These are phyloP conservation scores for Venustaconcha ellipsiformis DNA, from an alignment of 1,140 invertebrate genomes.

Conservation along the genomic window DNA sequence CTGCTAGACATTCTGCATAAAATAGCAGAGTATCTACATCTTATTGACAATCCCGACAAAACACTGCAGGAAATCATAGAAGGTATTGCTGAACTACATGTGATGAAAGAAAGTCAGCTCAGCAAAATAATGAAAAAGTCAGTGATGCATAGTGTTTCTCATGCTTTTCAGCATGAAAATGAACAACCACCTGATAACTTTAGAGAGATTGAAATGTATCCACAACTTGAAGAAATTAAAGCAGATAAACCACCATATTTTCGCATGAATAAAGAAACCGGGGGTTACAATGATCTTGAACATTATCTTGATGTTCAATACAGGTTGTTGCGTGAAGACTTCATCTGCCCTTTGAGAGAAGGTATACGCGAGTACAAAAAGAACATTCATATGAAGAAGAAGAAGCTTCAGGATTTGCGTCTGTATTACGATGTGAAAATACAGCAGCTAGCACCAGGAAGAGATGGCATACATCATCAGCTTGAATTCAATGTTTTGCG, in stretches of 20 bases:
- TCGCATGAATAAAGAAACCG: conserved; percentile 74
- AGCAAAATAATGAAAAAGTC: no score
- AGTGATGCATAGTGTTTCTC: no score
- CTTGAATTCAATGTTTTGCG: conserved; percentile 53
- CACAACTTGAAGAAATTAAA: conserved; percentile 49
- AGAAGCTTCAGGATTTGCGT: conserved; percentile 39
- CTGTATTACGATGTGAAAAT: conserved; percentile 52
- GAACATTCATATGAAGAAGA: conserved; percentile 9
- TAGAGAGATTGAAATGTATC: conserved; percentile 55
- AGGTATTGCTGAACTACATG: no score
- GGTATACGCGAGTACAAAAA: conserved; percentile 53
- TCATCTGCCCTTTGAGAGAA: conserved; percentile 64
- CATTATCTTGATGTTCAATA: conserved; percentile 85
- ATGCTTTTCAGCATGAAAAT: background rate
- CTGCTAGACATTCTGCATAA: no score
- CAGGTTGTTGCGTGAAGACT: conserved; percentile 80
- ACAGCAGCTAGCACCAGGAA: conserved; percentile 27
- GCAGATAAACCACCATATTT: conserved; percentile 65
- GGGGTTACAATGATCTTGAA: conserved; percentile 74
- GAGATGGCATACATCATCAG: conserved; percentile 38
- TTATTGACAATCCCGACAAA: no score
- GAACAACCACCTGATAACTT: conserved; percentile 62
- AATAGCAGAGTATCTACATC: no score
- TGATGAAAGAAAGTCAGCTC: no score
- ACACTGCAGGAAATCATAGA: no score